Evolutionary conservation across 37 sponge, comb jelly and placozoan species (phyloP), one percentile per base, ranked within the genome.

Genomic region (Chondrilla cf. caribensis): DNA sequence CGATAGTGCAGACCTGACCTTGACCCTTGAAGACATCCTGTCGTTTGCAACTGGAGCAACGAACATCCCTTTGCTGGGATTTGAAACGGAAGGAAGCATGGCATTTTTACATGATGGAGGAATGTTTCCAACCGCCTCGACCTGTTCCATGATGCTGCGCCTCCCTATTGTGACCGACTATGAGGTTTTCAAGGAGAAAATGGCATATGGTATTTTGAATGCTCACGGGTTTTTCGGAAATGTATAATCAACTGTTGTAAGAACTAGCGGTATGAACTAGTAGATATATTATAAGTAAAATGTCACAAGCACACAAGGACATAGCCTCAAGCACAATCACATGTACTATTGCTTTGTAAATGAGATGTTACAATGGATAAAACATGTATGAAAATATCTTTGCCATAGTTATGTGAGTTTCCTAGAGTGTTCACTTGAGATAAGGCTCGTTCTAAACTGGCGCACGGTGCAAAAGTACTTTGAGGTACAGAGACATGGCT

Each of bases 41-140:
- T n/a, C 36, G 3, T 79, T 79, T 79, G 58, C 37, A 21, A 79
- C 80, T 31, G 80, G 80, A 43, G 80, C 80, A 47, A 22, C 39
- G 14, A 15, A 6, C n/a, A 32, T 43, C 37, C 80, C 80, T 58
- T 26, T 37, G 21, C 33, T 79, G 29, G 80, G 60, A 11, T 79
- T 79, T 57, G 6, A 58, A 25, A 6, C 54, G 6, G 38, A 78
- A 47, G 39, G 39, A 78, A 8, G 8, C 19, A 21, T 78, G n/a
- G 7, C 54, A 62, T 62, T 62, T 29, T 47, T 78, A 14, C 79
- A 54, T 51, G 58, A 54, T 31, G 54, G 31, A 24, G 32, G 58
- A 21, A 37, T 19, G n/a, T 78, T 51, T 47, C 79, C 57, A 47
- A 54, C 54, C 19, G 79, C 32, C 25, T 62, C 64, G 6, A 62